Percentiles rank a stretch among this genome's conserved stretches.
phyloP scores from a whole-genome alignment of 2,113 vertebrate genomes.

The Mixornis gularis region DNA sequence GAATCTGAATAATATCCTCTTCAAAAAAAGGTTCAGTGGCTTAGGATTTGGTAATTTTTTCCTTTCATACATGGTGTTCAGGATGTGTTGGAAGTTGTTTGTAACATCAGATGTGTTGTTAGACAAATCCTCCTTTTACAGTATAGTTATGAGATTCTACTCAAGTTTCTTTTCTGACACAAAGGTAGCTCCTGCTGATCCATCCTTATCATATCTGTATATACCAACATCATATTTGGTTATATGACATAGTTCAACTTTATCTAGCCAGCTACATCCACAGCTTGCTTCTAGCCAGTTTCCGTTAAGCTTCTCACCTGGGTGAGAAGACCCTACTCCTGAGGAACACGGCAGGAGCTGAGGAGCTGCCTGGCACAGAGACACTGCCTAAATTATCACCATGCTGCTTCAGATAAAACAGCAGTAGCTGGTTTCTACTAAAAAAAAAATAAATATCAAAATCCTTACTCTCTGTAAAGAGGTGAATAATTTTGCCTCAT shows the following conservation, averaged over 20 bases:
- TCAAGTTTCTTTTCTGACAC: background rate
- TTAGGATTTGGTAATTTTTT: background rate
- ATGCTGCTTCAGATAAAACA: background rate
- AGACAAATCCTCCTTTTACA: background rate
- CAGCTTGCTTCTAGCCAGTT: background rate
- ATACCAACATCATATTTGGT: background rate
- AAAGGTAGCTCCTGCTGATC: background rate
- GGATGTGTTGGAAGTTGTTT: background rate
- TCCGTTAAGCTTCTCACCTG: background rate
- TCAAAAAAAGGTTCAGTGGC: background rate
- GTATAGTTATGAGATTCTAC: background rate
- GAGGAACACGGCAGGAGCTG: rapidly evolving
- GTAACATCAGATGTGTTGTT: background rate
- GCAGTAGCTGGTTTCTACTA: background rate
- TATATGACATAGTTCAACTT: background rate
- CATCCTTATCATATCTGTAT: background rate
- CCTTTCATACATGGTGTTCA: background rate
- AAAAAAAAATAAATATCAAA: background rate
- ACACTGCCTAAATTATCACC: background rate
- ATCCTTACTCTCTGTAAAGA: background rate
- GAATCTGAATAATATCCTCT: background rate
- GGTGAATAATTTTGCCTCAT: background rate
- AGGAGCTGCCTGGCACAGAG: background rate
- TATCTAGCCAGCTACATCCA: background rate
- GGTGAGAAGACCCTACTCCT: background rate